Percentiles rank a stretch among this genome's conserved stretches.
Conservation (phyloP, 2,113 vertebrate species). For the Geococcyx californianus region DNA sequence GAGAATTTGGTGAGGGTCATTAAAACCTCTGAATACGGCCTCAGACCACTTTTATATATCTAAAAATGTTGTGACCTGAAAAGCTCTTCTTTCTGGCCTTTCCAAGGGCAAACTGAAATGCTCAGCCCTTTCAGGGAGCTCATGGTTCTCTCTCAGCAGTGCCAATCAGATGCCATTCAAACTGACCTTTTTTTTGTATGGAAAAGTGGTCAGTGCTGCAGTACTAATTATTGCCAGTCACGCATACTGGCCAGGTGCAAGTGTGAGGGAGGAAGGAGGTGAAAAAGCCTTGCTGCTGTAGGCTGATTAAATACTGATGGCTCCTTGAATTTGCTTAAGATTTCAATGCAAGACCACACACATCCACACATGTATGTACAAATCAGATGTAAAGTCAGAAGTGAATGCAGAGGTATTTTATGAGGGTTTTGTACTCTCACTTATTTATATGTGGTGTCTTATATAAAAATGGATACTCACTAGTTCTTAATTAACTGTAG, state of each 20-base stretch:
- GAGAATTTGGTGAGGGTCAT: not conserved
- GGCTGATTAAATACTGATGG: not conserved
- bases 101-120: not conserved
- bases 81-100: not conserved
- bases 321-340: not conserved
- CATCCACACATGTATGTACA: not conserved
- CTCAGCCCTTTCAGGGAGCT: not conserved
- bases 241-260: not conserved
- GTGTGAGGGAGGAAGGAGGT: not conserved
- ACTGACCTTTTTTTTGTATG: not conserved
- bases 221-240: not conserved
- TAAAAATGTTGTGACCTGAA: not conserved
- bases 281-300: not conserved
- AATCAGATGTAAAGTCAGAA: not conserved
- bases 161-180: slow-evolving; percentile 37
- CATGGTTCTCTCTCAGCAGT: not conserved
- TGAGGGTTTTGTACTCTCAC: not conserved
- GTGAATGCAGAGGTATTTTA: not conserved
- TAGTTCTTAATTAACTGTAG: not conserved
- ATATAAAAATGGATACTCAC: not conserved
- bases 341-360: not conserved
- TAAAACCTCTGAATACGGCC: not conserved
- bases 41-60: not conserved
- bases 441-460: not conserved
- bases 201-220: not conserved